A percentile compares a stretch with the other conserved stretches of the same genome.
Conservation (phyloP, 2,888 invertebrate genomes). For the Caradrina clavipalpis region DNA sequence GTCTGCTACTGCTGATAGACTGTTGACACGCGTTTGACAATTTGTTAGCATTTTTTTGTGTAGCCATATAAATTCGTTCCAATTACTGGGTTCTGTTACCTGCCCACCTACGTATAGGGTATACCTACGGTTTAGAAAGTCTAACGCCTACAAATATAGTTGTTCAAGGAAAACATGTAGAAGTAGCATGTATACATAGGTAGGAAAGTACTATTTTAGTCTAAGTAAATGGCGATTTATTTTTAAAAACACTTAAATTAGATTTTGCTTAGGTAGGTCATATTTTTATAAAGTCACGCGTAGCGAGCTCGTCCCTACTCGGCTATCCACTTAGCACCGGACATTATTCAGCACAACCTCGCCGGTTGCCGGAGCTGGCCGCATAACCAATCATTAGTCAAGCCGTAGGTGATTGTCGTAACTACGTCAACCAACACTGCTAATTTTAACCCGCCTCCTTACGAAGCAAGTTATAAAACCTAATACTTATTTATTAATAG, state of each 20-base stretch:
- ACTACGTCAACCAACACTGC: slow-evolving; percentile 39
- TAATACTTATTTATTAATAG: slow-evolving; percentile 2
- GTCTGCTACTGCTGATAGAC: no score
- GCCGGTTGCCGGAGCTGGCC: slow-evolving; percentile 49
- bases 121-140: no score
- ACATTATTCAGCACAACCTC: slow-evolving; percentile 81
- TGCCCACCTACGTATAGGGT: no score
- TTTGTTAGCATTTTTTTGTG: no score
- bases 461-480: slow-evolving; percentile 40
- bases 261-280: slow-evolving; percentile 36
- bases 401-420: slow-evolving; percentile 64
- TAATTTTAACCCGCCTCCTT: slow-evolving; percentile 60
- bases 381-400: slow-evolving; percentile 74
- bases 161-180: no score
- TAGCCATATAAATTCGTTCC: no score
- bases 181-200: background rate
- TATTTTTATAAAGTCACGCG: slow-evolving; percentile 66
- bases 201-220: background rate
- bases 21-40: no score
- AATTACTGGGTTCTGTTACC: no score
- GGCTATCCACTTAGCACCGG: slow-evolving; percentile 86
- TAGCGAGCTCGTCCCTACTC: slow-evolving; percentile 52
- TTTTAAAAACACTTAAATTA: slow-evolving; percentile 56
- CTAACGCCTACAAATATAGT: no score
- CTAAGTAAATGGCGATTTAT: slow-evolving; percentile 39